Evolutionary conservation across 2,888 invertebrate species (phyloP), one percentile per base, ranked within the genome.

Genomic region (Syritta pipiens): DNA sequence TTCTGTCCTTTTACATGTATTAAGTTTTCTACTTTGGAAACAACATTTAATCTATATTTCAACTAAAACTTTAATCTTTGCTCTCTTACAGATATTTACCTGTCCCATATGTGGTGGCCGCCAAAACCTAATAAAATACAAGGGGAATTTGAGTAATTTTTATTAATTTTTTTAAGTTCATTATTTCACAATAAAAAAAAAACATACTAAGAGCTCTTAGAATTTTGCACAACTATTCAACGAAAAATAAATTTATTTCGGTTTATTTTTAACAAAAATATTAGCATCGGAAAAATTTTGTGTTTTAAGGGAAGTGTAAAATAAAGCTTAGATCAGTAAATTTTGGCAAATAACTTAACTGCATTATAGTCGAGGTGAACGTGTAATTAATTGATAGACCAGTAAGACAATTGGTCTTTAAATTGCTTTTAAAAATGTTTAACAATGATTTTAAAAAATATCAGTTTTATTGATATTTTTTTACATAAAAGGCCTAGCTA

Each of bases 401-500:
- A 30, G 42, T 42, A 32, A 14, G 30, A 44, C 22, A 42, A 72
- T 42, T 37, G 32, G 20, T 46, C 53, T 40, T 62, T 24, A 17
- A 60, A 40, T 51, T 44, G 42, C 20, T 30, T 49, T 32, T 48
- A 37, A 32, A 37, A 26, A 51, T 28, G 28, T 51, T 14, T n/a
- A 51, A 17, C 20, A 22, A 5, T 30, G 17, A 26, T 9, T 32
- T 28, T n/a, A 28, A 28, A 28, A 28, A 9, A 9, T 62, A 28
- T 49, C 49, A 48, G 42, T 12, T 10, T 42, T 22, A 12, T 48
- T 55, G 20, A 20, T 30, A 12, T 40, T 44, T 60, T 40, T 35
- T 48, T 24, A 65, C 44, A 59, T 59, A 28, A 14, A 57, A 44
- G 35, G 51, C 69, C 76, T 76, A 76, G 44, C 62, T 76, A 76